phyloP scores from a whole-genome alignment of 2,113 vertebrate species.

The Cardinalis cardinalis region DNA sequence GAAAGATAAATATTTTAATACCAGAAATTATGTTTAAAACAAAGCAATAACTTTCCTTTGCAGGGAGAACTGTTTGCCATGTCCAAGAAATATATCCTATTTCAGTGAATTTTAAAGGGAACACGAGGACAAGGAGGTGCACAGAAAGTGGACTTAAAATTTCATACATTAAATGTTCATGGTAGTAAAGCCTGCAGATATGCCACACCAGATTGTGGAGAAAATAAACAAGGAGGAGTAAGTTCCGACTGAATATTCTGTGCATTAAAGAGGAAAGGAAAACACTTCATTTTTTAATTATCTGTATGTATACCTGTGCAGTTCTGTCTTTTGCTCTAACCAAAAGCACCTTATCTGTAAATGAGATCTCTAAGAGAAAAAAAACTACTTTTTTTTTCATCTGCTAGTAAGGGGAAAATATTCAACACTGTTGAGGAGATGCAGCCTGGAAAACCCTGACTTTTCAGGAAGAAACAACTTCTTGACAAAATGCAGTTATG shows the following conservation, averaged over 20 bases:
- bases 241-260: background rate
- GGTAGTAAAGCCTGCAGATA: background rate
- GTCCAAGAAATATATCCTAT: background rate
- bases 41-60: slow-evolving; percentile 30
- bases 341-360: background rate
- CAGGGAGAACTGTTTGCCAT: slow-evolving; percentile 7
- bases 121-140: background rate
- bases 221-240: background rate
- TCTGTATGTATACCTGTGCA: background rate
- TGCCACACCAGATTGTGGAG: background rate
- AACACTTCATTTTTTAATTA: background rate
- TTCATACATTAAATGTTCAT: background rate
- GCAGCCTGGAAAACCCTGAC: background rate
- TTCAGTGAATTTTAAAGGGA: background rate
- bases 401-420: background rate
- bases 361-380: background rate
- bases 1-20: slow-evolving; percentile 63
- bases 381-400: background rate
- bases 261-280: background rate
- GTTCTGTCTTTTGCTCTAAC: background rate
- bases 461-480: background rate
- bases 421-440: background rate
- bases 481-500: background rate
- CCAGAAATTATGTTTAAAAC: slow-evolving; percentile 55
- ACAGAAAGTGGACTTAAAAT: background rate